These are phyloP conservation scores for Larimichthys crocea DNA, from an alignment of 2,113 vertebrate species.

Conservation along the genomic window DNA sequence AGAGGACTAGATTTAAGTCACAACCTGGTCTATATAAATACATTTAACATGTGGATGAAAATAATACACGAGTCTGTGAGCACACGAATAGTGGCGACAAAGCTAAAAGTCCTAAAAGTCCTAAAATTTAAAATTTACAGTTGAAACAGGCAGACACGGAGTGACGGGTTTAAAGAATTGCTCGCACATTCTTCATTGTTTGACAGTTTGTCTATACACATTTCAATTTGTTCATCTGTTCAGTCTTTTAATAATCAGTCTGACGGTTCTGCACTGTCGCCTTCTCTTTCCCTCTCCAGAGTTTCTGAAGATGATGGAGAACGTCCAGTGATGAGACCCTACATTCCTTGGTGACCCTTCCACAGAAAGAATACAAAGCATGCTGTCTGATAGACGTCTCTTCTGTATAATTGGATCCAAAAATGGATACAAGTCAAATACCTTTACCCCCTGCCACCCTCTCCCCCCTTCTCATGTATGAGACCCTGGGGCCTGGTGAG, in stretches of 20 bases:
- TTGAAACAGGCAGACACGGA: background rate
- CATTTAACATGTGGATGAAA: background rate
- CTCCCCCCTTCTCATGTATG: conserved; percentile 16
- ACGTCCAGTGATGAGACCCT: conserved; percentile 76
- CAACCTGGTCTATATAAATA: background rate
- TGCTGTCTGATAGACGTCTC: too few species aligned
- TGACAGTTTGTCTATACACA: too few species aligned
- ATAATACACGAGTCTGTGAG: background rate
- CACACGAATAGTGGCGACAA: background rate
- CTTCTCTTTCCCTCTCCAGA: conserved; percentile 66
- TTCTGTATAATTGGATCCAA: too few species aligned
- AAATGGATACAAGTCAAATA: conserved; percentile 25
- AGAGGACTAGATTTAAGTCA: background rate
- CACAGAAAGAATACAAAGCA: conserved; percentile 16
- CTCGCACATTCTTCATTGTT: background rate
- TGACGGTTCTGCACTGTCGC: background rate
- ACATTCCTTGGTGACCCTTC: conserved; percentile 66
- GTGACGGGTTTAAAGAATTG: background rate
- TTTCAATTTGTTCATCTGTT: background rate
- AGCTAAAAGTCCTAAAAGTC: too few species aligned
- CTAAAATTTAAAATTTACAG: background rate
- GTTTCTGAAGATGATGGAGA: conserved; percentile 88
- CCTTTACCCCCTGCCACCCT: background rate
- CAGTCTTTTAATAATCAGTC: background rate
- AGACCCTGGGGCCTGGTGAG: conserved; percentile 36